Evolutionary conservation across 2,888 invertebrate genomes (phyloP), one percentile per base, ranked within the genome.

Genomic region (Dynastes maya): DNA sequence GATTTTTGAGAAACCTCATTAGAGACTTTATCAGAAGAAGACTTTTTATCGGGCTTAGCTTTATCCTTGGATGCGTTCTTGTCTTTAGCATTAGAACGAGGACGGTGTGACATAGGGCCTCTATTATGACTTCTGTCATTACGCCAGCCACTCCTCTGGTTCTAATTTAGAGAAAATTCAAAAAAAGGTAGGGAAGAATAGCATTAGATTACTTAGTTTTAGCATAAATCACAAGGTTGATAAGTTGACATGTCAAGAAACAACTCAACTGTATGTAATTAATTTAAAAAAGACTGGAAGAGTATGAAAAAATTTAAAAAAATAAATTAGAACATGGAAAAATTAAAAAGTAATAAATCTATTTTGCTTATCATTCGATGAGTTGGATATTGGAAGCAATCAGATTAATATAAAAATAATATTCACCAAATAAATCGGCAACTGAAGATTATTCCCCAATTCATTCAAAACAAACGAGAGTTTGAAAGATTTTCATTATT

Each of bases 121-220:
- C 79, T 74, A 68, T 77, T 77, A 61, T 77, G 77, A 74, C 79
- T 77, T 77, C 77, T 79, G 53, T 79, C 77, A 67, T 79, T 77
- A 72, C 79, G 77, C 77, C 79, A 77, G 79, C 77, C 77, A 77
- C 74, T 76, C 65, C 79, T 79, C 77, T 77, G 79, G 79, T 79
- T 79, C 79, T 79, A 74, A 67, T 74, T 72, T 76, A 67, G 45
- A 65, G 63, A 79, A 63, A 79, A 79, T 74, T 75, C 78, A 79
- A 67, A 63, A 63, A 63, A 63, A 58, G 77, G 70, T 63, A 63
- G 76, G 77, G 72, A 77, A 71, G 79, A 74, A 72, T 53, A 65
- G 49, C 51, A 78, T 78, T 71, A 75, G 22, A 71, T 61, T 61
- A 74, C 58, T 79, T 72, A 45, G 45, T 45, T 45, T 37, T 45